These are phyloP conservation scores for Triplophysa yarkandensis DNA, from an alignment of 2,797 vertebrate genomes.

Conservation along the genomic window DNA sequence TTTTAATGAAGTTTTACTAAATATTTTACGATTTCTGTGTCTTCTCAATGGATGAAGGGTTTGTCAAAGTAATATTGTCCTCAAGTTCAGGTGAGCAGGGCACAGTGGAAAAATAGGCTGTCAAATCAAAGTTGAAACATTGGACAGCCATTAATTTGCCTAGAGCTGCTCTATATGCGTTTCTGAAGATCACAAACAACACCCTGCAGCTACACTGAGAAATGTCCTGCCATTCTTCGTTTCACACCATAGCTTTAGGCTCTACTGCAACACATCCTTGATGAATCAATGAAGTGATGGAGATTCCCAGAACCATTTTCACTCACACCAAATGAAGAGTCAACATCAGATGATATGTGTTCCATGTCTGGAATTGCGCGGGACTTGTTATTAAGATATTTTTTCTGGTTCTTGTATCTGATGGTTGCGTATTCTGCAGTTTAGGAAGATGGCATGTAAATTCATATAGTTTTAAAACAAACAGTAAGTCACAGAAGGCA, in stretches of 20 bases:
- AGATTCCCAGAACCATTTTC: neutral
- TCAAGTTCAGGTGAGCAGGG: conserved; percentile 15
- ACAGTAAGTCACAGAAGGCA: no score
- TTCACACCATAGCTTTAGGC: conserved; percentile 9
- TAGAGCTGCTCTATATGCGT: conserved; percentile 27
- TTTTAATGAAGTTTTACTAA: neutral
- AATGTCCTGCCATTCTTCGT: neutral
- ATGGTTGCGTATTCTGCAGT: no score
- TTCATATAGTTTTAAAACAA: no score
- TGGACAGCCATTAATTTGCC: conserved; percentile 35
- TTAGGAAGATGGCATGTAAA: no score
- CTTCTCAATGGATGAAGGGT: conserved; percentile 41
- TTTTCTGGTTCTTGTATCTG: no score
- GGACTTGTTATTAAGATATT: no score
- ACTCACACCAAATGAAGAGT: no score
- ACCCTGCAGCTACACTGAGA: conserved; percentile 40
- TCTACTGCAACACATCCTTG: neutral
- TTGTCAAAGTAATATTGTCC: conserved; percentile 25
- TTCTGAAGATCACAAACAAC: conserved; percentile 49
- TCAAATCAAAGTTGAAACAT: conserved; percentile 36
- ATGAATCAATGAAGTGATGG: neutral
- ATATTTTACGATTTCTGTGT: conserved; percentile 14
- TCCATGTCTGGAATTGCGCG: no score
- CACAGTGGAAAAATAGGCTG: conserved; percentile 25
- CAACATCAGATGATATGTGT: no score